Percentiles rank a stretch among this genome's conserved stretches.
These are phyloP conservation scores for Lypha dubia DNA, from an alignment of 2,888 invertebrate genomes.

Conservation along the genomic window DNA sequence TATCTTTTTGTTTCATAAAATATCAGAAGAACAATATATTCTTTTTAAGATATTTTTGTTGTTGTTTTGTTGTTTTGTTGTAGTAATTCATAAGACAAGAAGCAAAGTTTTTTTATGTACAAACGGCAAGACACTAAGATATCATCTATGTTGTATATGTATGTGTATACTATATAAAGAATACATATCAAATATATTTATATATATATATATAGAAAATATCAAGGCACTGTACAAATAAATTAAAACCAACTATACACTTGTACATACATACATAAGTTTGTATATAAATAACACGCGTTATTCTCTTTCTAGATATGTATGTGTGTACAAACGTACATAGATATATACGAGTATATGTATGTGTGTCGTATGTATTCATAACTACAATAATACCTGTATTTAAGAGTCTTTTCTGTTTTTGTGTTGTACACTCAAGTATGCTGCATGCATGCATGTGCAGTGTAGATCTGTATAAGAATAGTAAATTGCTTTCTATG, in stretches of 20 bases:
- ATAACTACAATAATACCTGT: not conserved
- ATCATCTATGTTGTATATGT: not conserved
- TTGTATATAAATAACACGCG: not conserved
- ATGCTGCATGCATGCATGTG: not conserved
- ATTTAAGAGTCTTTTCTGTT: not conserved
- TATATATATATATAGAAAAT: constrained; percentile 19
- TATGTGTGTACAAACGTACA: too few species aligned
- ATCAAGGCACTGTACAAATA: constrained; percentile 52
- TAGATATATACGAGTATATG: too few species aligned
- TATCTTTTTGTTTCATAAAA: constrained; percentile 57
- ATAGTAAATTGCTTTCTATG: not conserved
- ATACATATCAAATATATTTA: too few species aligned
- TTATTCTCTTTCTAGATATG: not conserved
- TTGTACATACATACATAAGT: not conserved
- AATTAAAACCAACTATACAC: not conserved
- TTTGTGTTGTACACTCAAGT: not conserved
- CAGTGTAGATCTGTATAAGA: not conserved
- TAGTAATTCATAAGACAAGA: constrained; percentile 13
- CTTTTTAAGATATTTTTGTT: constrained; percentile 12
- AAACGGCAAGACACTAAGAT: constrained; percentile 32
- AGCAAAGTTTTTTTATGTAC: constrained; percentile 53
- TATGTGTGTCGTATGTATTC: too few species aligned
- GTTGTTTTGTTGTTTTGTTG: not conserved
- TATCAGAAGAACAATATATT: constrained; percentile 53
- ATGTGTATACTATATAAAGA: not conserved